Conservation (phyloP, 1,140 invertebrate species). For the Drosophila trapezifrons region DNA sequence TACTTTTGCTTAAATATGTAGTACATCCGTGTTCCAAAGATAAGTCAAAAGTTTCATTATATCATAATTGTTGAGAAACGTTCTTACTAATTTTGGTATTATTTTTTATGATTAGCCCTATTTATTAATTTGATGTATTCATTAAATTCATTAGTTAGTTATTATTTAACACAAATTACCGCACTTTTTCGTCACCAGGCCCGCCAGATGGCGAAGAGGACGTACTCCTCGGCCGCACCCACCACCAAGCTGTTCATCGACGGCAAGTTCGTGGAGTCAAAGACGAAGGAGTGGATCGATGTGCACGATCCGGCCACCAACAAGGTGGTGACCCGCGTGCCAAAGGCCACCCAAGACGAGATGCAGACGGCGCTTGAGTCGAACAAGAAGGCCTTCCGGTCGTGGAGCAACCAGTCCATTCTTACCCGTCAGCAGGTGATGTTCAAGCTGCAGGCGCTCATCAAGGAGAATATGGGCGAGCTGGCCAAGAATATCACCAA, state of each 20-base stretch:
- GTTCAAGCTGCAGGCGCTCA: slow-evolving; percentile 91
- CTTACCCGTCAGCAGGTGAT: slow-evolving; percentile 97
- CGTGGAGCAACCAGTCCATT: slow-evolving; percentile 97
- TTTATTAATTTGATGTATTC: no score
- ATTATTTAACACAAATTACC: no score
- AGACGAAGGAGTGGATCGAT: slow-evolving; percentile 96
- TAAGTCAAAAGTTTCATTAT: not conserved
- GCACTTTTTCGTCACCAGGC: slow-evolving; percentile 42
- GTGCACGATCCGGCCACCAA: slow-evolving; percentile 97
- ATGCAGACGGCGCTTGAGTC: slow-evolving; percentile 96
- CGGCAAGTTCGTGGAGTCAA: slow-evolving; percentile 97
- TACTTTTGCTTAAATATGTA: not conserved
- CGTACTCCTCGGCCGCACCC: slow-evolving; percentile 83
- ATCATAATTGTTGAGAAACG: not conserved
- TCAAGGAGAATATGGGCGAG: slow-evolving; percentile 90
- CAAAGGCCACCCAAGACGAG: slow-evolving; percentile 95
- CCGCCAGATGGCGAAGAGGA: slow-evolving; percentile 59
- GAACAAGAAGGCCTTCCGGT: slow-evolving; percentile 90
- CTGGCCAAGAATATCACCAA: slow-evolving; percentile 96
- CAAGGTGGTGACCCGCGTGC: slow-evolving; percentile 93
- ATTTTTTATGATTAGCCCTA: no score
- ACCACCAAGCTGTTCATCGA: slow-evolving; percentile 97
- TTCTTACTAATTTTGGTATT: not conserved
- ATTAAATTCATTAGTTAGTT: no score
- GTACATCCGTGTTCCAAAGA: not conserved